Evolutionary conservation across 2,888 invertebrate species (phyloP).

Genomic region (Drosophila paramelanica): DNA sequence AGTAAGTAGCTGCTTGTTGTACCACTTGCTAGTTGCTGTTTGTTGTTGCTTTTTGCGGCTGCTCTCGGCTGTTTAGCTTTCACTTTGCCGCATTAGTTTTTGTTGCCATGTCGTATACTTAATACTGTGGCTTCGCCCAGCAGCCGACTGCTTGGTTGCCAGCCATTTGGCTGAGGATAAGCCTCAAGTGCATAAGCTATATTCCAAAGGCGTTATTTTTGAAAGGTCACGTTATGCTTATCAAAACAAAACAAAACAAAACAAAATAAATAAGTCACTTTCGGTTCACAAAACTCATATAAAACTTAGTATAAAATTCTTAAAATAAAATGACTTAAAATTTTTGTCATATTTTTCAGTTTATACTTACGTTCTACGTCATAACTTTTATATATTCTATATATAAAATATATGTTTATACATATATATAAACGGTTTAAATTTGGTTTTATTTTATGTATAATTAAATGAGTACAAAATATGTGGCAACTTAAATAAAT

Average conservation of each 20-base stretch:
- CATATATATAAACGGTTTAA: too few species aligned
- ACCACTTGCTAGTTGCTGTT: slow-evolving; percentile 47
- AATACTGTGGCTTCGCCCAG: slow-evolving; percentile 48
- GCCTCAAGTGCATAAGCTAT: slow-evolving; percentile 56
- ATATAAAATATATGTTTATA: too few species aligned
- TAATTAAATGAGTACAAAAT: too few species aligned
- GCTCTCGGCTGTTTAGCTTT: slow-evolving; percentile 71
- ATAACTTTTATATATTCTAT: too few species aligned
- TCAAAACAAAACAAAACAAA: slow-evolving; percentile 16
- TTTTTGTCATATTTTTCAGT: too few species aligned
- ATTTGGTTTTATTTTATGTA: too few species aligned
- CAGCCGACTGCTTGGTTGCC: slow-evolving; percentile 29
- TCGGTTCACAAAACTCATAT: not conserved
- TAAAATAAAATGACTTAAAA: not conserved
- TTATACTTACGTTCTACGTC: too few species aligned
- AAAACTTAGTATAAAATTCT: not conserved
- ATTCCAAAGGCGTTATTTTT: slow-evolving; percentile 24
- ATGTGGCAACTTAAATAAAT: too few species aligned
- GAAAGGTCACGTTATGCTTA: slow-evolving; percentile 17
- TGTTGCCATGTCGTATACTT: slow-evolving; percentile 56
- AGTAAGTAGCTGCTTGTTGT: slow-evolving; percentile 73
- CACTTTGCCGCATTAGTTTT: slow-evolving; percentile 74
- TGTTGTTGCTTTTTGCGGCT: slow-evolving; percentile 39
- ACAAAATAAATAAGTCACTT: slow-evolving; percentile 22
- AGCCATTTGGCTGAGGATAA: slow-evolving; percentile 45